These are phyloP conservation scores for Oscheius myriophilus DNA, from an alignment of 2,888 invertebrate genomes.

Conservation along the genomic window DNA sequence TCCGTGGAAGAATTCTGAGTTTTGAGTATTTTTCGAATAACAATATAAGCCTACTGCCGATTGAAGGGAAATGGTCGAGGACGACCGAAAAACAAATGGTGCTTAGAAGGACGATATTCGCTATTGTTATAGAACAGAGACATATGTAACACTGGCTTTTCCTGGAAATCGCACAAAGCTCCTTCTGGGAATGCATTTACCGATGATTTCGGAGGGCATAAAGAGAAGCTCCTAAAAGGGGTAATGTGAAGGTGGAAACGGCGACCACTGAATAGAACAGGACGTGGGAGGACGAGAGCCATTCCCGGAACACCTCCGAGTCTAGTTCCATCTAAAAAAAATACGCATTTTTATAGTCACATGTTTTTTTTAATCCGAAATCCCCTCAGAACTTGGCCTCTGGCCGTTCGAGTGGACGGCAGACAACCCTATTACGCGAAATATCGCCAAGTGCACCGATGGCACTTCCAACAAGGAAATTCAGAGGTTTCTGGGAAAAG, in stretches of 20 bases:
- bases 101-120: conserved; percentile 43
- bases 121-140: conserved; percentile 47
- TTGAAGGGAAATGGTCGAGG: conserved; percentile 14
- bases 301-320: conserved; percentile 39
- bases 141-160: conserved; percentile 49
- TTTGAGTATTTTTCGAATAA: not conserved
- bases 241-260: conserved; percentile 46
- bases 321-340: conserved; percentile 25
- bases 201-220: conserved; percentile 33
- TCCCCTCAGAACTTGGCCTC: too few relatives aligned
- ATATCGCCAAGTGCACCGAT: too few relatives aligned
- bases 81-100: conserved; percentile 37
- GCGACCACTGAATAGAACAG: conserved; percentile 45
- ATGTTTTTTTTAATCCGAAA: too few relatives aligned
- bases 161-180: conserved; percentile 16
- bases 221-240: conserved; percentile 38
- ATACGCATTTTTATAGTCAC: too few relatives aligned
- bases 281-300: conserved; percentile 44
- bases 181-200: not conserved
- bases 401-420: too few relatives aligned
- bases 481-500: too few relatives aligned
- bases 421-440: too few relatives aligned
- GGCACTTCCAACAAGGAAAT: too few relatives aligned
- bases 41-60: not conserved
- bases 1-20: conserved; percentile 42